phyloP scores from a whole-genome alignment of 2,797 vertebrate species.

The Schizopygopsis pylzovi region DNA sequence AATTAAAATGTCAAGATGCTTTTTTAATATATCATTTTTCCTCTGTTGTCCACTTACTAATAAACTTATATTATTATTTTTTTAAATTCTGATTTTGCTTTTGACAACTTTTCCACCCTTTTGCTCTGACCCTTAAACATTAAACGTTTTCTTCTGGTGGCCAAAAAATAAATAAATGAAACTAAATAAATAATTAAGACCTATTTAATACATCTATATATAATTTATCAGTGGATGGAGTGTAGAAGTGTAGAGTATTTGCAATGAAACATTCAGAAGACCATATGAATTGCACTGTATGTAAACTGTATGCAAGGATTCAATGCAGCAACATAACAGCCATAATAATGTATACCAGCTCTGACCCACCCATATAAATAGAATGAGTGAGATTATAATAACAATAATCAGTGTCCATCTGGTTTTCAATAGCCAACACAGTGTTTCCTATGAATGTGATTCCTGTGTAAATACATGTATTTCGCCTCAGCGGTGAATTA shows the following conservation, averaged over 20 bases:
- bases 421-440: background rate
- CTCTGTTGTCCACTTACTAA: background rate
- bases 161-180: too few species aligned
- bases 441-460: conserved; percentile 10
- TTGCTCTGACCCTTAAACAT: background rate
- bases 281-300: background rate
- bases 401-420: conserved; percentile 16
- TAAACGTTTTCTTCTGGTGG: background rate
- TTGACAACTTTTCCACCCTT: conserved; percentile 8
- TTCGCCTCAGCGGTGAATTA: background rate
- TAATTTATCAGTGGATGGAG: background rate
- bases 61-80: background rate
- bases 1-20: background rate
- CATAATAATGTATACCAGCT: background rate
- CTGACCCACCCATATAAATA: background rate
- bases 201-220: too few species aligned
- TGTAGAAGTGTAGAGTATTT: background rate
- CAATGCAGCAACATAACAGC: background rate
- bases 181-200: too few species aligned
- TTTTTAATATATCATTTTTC: too few species aligned
- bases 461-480: background rate
- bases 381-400: conserved; percentile 13
- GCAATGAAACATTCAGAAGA: background rate
- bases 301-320: background rate
- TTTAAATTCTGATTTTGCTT: background rate